Percentiles rank a stretch among this genome's conserved stretches.
Conservation (phyloP, 1,140 invertebrate species). For the Dendrolimus punctatus region DNA sequence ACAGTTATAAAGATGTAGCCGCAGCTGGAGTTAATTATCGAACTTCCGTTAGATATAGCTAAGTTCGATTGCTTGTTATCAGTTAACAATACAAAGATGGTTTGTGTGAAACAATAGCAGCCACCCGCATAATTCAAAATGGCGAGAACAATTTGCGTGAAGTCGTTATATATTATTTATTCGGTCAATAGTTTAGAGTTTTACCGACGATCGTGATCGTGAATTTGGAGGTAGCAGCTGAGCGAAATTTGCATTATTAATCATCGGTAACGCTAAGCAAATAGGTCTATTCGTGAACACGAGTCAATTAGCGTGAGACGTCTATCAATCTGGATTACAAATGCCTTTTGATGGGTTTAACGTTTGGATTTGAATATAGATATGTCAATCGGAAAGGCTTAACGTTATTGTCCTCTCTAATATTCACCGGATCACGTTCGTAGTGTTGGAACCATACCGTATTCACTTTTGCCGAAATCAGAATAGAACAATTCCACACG, state of each 20-base stretch:
- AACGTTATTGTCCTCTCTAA: no score
- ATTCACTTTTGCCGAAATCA: no score
- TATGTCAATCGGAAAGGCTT: no score
- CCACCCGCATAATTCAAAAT: constrained; percentile 13
- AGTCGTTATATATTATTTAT: constrained; percentile 17
- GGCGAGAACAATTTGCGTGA: constrained; percentile 3
- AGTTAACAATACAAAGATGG: constrained; percentile 2
- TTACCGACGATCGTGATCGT: constrained; percentile 13
- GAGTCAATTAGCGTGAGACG: constrained; percentile 21
- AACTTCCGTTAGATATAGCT: background rate
- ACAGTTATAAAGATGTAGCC: no score
- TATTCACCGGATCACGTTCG: no score
- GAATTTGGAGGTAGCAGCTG: constrained; percentile 22
- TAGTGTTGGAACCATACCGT: no score
- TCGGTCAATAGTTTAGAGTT: constrained; percentile 19
- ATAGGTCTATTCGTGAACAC: constrained; percentile 20
- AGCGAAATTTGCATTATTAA: constrained; percentile 29
- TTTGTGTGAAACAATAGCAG: constrained; percentile 11
- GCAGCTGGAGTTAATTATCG: background rate
- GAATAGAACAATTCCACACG: no score
- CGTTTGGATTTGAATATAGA: background rate
- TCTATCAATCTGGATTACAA: constrained; percentile 17
- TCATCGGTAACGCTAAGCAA: constrained; percentile 13
- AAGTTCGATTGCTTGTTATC: constrained; percentile 3
- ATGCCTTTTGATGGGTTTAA: constrained; percentile 9